Evolutionary conservation across 37 sponge, comb jelly and placozoan genomes (phyloP).

Genomic region (Oopsacas minuta): DNA sequence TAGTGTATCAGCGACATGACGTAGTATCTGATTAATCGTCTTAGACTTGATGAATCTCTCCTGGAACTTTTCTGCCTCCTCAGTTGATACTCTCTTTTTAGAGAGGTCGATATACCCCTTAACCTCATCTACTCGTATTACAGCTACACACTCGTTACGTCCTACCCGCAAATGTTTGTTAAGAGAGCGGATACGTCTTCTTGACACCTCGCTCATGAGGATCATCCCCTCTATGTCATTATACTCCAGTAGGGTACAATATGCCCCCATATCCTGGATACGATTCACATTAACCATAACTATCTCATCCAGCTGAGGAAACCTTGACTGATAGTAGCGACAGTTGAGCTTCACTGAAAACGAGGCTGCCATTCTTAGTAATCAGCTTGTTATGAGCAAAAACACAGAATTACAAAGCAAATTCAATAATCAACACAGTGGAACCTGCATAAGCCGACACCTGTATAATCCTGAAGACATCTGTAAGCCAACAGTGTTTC

Average conservation of each 20-base stretch:
- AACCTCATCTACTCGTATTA: slow-evolving; percentile 88
- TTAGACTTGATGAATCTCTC: slow-evolving; percentile 88
- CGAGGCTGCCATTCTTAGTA: background rate
- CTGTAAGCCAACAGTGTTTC: too few relatives aligned
- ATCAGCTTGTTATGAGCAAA: too few relatives aligned
- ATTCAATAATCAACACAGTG: too few relatives aligned
- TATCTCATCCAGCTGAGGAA: slow-evolving; percentile 92
- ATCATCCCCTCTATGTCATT: slow-evolving; percentile 95
- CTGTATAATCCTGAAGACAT: too few relatives aligned
- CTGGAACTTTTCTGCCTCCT: slow-evolving; percentile 88
- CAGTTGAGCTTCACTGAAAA: slow-evolving; percentile 23
- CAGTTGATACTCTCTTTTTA: slow-evolving; percentile 84
- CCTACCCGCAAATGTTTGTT: slow-evolving; percentile 91
- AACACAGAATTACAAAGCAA: too few relatives aligned
- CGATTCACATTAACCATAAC: slow-evolving; percentile 95
- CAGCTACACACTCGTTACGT: slow-evolving; percentile 93
- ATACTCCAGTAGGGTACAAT: slow-evolving; percentile 88
- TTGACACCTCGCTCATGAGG: slow-evolving; percentile 83
- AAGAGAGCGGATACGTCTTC: slow-evolving; percentile 87
- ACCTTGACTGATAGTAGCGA: slow-evolving; percentile 61
- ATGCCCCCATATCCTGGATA: slow-evolving; percentile 95
- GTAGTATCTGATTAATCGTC: slow-evolving; percentile 83
- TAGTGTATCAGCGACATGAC: slow-evolving; percentile 70
- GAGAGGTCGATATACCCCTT: slow-evolving; percentile 98
- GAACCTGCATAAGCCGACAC: too few relatives aligned